A percentile compares a stretch with the other conserved stretches of the same genome.
Evolutionary conservation across 2,888 invertebrate species (phyloP).

Genomic region (Philereme transversata): DNA sequence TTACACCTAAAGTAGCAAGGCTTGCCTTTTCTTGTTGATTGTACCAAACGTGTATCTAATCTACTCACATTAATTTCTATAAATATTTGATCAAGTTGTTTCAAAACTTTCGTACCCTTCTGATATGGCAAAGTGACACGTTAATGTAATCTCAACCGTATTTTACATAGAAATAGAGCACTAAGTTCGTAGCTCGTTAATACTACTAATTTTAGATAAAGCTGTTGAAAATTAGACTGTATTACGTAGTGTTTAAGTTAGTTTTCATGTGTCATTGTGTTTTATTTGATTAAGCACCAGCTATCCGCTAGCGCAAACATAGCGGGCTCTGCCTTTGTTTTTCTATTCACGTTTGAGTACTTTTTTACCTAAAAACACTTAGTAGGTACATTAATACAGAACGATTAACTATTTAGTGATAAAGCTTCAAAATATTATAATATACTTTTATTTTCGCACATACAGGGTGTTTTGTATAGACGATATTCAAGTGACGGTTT

Average conservation of each 20-base stretch:
- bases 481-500: too few species aligned
- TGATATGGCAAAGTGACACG: constrained; percentile 21
- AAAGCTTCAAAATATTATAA: too few species aligned
- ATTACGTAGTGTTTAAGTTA: constrained; percentile 9
- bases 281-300: constrained; percentile 36
- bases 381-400: too few species aligned
- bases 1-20: neutral
- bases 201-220: neutral
- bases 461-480: too few species aligned
- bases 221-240: constrained; percentile 11
- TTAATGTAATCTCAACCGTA: constrained; percentile 28
- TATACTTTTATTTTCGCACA: too few species aligned
- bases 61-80: constrained; percentile 39
- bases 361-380: too few species aligned
- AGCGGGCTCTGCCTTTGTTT: constrained; percentile 40
- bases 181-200: neutral
- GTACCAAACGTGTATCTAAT: constrained; percentile 20
- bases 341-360: constrained; percentile 26
- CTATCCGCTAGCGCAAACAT: constrained; percentile 57
- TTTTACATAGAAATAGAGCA: constrained; percentile 5
- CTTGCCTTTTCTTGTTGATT: constrained; percentile 4
- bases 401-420: too few species aligned
- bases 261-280: neutral
- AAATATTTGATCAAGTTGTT: constrained; percentile 56
- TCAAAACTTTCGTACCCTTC: constrained; percentile 43